phyloP scores from a whole-genome alignment of 2,888 invertebrate species.

The Rhogogaster chlorosoma region DNA sequence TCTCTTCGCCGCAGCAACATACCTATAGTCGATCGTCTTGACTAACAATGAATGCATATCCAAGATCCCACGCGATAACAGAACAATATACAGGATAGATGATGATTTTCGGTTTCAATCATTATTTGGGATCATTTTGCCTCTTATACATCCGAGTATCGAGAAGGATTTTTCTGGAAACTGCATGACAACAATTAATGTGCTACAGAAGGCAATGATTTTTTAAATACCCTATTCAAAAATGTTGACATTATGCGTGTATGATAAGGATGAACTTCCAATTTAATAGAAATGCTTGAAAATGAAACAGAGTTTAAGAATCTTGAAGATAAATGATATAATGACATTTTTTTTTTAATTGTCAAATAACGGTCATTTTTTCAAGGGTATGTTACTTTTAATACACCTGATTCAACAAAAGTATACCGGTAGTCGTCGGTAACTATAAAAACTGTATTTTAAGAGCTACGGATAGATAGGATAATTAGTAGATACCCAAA shows the following conservation, averaged over 20 bases:
- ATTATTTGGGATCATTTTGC: not conserved
- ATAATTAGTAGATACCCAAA: not conserved
- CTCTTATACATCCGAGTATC: not conserved
- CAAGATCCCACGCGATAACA: not conserved
- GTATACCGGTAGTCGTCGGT: not conserved
- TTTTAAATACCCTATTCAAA: not conserved
- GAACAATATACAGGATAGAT: not conserved
- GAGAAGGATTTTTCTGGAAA: too few relatives aligned
- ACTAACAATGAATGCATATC: slow-evolving; percentile 29
- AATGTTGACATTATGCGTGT: not conserved
- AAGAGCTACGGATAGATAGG: not conserved
- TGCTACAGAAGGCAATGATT: not conserved
- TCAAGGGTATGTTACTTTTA: not conserved
- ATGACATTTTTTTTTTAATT: not conserved
- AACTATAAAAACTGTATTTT: not conserved
- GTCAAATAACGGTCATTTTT: not conserved
- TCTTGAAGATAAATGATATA: not conserved
- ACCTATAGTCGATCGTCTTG: not conserved
- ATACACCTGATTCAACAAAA: not conserved
- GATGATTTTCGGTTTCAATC: not conserved
- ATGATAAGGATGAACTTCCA: not conserved
- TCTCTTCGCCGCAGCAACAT: not conserved
- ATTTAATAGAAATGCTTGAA: not conserved
- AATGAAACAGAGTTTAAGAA: not conserved
- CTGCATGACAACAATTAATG: not conserved